Percentiles rank a stretch among this genome's conserved stretches.
Evolutionary conservation across 2,888 invertebrate species (phyloP).

Genomic region (Diaprepes abbreviatus): DNA sequence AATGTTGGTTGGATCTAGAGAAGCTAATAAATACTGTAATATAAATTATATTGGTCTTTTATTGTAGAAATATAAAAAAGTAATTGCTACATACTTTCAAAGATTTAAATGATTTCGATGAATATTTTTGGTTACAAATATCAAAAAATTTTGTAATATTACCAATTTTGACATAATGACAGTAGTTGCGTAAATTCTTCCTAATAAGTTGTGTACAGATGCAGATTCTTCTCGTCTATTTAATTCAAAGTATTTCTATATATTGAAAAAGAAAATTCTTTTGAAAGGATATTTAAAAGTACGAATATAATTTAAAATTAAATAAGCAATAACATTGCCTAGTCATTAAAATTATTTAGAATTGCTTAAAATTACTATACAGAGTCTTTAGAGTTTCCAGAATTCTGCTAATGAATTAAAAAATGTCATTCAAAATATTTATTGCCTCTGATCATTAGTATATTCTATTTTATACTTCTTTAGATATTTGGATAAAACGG

Average conservation of each 20-base stretch:
- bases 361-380: slow-evolving; percentile 59
- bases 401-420: slow-evolving; percentile 59
- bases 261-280: too few species aligned
- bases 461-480: slow-evolving; percentile 58
- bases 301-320: too few species aligned
- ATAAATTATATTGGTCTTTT: slow-evolving; percentile 31
- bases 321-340: slow-evolving; percentile 46
- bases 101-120: too few species aligned
- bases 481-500: slow-evolving; percentile 54
- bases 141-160: too few species aligned
- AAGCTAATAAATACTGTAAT: slow-evolving; percentile 64
- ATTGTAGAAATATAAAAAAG: background rate
- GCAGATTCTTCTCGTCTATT: too few species aligned
- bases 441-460: slow-evolving; percentile 55
- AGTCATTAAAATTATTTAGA: slow-evolving; percentile 56
- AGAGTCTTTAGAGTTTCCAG: slow-evolving; percentile 58
- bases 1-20: slow-evolving; percentile 64
- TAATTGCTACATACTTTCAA: too few species aligned
- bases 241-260: too few species aligned
- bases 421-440: slow-evolving; percentile 55
- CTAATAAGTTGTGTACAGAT: too few species aligned
- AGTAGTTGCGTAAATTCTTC: too few species aligned
- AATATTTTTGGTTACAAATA: too few species aligned
- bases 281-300: too few species aligned
- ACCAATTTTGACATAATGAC: too few species aligned